Percentiles rank a stretch among this genome's conserved stretches.
These are phyloP conservation scores for Notiomystis cincta DNA, from an alignment of 2,113 vertebrate species.

Conservation along the genomic window DNA sequence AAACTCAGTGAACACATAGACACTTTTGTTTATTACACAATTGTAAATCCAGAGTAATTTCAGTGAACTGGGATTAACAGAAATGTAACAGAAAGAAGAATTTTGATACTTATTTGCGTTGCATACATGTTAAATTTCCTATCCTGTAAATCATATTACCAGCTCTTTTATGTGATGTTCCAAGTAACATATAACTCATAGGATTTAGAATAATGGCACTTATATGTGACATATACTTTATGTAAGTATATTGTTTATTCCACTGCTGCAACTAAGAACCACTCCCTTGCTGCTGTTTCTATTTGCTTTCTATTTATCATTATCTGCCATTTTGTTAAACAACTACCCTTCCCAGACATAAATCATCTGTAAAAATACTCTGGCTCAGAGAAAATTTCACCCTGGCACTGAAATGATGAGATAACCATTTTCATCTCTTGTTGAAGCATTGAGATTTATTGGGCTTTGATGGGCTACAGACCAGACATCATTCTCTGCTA, in stretches of 20 bases:
- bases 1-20: neutral
- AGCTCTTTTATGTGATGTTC: slow-evolving; percentile 40
- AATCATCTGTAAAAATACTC: slow-evolving; percentile 83
- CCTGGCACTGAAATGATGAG: slow-evolving; percentile 85
- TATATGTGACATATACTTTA: slow-evolving; percentile 66
- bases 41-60: neutral
- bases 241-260: slow-evolving; percentile 75
- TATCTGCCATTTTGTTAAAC: slow-evolving; percentile 80
- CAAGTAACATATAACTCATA: slow-evolving; percentile 35
- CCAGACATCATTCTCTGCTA: slow-evolving; percentile 87
- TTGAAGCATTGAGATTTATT: slow-evolving; percentile 95
- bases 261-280: slow-evolving; percentile 60
- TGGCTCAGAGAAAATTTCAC: slow-evolving; percentile 74
- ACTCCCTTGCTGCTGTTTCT: slow-evolving; percentile 73
- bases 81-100: slow-evolving; percentile 4
- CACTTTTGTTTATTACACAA: neutral
- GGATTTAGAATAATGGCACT: slow-evolving; percentile 64
- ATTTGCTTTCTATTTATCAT: slow-evolving; percentile 79
- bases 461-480: slow-evolving; percentile 87
- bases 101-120: slow-evolving; percentile 37
- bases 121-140: slow-evolving; percentile 24
- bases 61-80: neutral
- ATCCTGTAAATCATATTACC: slow-evolving; percentile 54
- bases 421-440: slow-evolving; percentile 88
- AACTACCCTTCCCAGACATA: slow-evolving; percentile 77